phyloP scores from a whole-genome alignment of 1,140 invertebrate species.

The Psilanteris sp. region DNA sequence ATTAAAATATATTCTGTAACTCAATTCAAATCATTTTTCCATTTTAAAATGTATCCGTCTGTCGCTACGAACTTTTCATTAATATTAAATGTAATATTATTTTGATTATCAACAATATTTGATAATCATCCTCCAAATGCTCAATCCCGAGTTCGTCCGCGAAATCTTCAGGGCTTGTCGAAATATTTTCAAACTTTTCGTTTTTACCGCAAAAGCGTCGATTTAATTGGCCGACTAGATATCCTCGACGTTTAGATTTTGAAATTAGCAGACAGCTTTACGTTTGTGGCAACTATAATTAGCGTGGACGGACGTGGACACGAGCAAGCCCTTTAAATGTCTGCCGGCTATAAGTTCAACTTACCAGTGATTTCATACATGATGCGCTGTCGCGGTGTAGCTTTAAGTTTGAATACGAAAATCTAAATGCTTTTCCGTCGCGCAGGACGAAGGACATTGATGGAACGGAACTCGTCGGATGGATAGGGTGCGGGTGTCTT shows the following conservation, averaged over 20 bases:
- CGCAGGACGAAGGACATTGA: conserved; percentile 22
- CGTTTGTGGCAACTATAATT: conserved; percentile 69
- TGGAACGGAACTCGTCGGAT: conserved; percentile 8
- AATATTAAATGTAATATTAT: too few species aligned
- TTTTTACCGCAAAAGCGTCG: too few species aligned
- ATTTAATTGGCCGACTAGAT: conserved; percentile 29
- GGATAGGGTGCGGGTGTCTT: conserved; percentile 4
- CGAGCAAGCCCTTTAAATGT: conserved; percentile 75
- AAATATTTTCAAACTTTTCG: too few species aligned
- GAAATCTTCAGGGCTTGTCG: too few species aligned
- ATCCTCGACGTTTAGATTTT: conserved; percentile 28
- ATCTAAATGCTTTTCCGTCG: conserved; percentile 32
- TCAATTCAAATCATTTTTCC: too few species aligned
- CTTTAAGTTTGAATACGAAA: conserved; percentile 34
- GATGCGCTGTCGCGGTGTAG: conserved; percentile 22
- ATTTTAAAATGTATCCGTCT: too few species aligned
- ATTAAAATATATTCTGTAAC: too few species aligned
- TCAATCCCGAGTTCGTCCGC: too few species aligned
- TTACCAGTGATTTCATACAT: conserved; percentile 72
- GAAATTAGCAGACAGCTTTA: conserved; percentile 53
- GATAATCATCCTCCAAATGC: too few species aligned
- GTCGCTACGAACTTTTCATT: too few species aligned
- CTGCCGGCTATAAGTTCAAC: conserved; percentile 66
- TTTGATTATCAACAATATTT: too few species aligned
- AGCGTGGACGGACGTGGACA: conserved; percentile 73